phyloP scores from a whole-genome alignment of 1,140 invertebrate species.

The Eueides isabella region DNA sequence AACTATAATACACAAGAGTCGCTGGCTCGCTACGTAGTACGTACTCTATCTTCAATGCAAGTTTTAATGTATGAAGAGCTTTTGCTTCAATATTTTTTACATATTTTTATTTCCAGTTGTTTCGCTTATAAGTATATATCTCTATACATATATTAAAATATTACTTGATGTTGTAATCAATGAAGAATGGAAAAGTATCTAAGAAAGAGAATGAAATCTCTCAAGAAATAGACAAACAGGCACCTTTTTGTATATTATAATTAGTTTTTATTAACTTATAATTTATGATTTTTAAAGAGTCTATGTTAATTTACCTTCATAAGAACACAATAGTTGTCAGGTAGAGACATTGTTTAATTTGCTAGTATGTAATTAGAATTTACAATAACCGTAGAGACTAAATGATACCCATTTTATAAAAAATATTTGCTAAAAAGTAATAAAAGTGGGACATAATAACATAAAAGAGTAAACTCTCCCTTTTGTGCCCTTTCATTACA shows the following conservation, averaged over 20 bases:
- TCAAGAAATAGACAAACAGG: not conserved
- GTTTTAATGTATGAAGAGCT: no score
- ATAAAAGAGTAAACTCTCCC: not conserved
- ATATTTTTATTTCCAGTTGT: no score
- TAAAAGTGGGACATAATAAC: not conserved
- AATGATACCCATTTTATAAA: not conserved
- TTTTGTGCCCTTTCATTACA: slow-evolving; percentile 6
- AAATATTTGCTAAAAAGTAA: not conserved
- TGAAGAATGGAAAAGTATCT: not conserved
- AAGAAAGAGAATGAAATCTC: not conserved
- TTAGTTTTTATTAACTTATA: not conserved
- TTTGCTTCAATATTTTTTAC: no score
- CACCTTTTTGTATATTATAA: not conserved
- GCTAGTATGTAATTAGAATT: not conserved
- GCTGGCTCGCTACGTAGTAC: no score
- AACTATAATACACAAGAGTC: no score
- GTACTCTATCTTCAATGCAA: no score
- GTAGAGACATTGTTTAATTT: not conserved
- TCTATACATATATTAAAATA: no score
- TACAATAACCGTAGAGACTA: not conserved
- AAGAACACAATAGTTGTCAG: not conserved
- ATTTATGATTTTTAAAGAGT: not conserved
- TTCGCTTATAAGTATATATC: no score
- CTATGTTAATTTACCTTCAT: not conserved
- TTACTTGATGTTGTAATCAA: no score